Evolutionary conservation across 2,888 invertebrate species (phyloP).

Genomic region (Aporophyla nigra): DNA sequence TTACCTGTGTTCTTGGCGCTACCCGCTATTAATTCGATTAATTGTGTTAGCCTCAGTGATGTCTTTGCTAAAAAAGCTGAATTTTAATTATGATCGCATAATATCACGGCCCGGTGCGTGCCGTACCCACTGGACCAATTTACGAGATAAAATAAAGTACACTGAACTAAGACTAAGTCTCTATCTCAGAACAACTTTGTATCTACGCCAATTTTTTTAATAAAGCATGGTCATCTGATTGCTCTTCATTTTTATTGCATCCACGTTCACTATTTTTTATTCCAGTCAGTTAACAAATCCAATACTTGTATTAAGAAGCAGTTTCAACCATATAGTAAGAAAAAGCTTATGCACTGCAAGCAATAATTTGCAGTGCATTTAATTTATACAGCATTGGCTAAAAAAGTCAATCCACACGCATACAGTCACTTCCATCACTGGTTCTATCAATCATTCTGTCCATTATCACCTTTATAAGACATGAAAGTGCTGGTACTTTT

Average conservation of each 20-base stretch:
- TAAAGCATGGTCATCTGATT: background rate
- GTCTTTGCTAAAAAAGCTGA: conserved; percentile 47
- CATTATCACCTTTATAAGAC: conserved; percentile 23
- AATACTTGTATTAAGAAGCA: conserved; percentile 15
- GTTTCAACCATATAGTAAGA: conserved; percentile 24
- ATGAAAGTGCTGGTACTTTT: conserved; percentile 33
- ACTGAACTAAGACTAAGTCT: conserved; percentile 37
- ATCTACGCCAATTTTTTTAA: conserved; percentile 4
- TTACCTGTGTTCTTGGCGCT: background rate
- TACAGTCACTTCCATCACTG: conserved; percentile 14
- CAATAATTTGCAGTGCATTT: conserved; percentile 15
- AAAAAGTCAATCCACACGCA: conserved; percentile 15
- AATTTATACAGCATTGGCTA: conserved; percentile 25
- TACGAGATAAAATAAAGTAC: conserved; percentile 60
- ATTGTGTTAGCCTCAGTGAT: conserved; percentile 38
- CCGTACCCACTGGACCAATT: conserved; percentile 66
- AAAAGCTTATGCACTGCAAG: conserved; percentile 23
- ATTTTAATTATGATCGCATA: conserved; percentile 62
- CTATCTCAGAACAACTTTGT: conserved; percentile 21
- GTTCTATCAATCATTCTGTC: conserved; percentile 42
- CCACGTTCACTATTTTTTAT: background rate
- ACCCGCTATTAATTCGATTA: conserved; percentile 43
- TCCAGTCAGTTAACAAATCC: background rate
- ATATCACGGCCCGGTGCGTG: conserved; percentile 67
- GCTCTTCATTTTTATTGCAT: background rate